Evolutionary conservation across 2,888 invertebrate genomes (phyloP).

Genomic region (Antheraea yamamai): DNA sequence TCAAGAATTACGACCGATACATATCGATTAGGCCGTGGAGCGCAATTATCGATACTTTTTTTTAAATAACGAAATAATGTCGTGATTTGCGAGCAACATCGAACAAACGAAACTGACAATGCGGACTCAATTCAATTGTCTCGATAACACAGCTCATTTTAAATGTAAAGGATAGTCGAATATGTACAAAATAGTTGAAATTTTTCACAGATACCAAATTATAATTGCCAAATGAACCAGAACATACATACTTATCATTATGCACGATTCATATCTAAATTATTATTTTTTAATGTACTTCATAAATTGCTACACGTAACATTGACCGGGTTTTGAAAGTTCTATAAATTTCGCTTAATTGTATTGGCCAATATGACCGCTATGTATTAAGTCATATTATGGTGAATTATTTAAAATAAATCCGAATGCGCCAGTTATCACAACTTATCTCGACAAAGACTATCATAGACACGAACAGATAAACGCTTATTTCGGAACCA

Average conservation of each 20-base stretch:
- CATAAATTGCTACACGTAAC: conserved; percentile 54
- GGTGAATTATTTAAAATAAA: neutral
- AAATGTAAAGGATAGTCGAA: neutral
- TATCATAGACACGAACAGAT: neutral
- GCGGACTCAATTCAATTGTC: neutral
- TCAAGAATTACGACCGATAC: neutral
- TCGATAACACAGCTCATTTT: neutral
- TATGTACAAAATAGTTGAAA: conserved; percentile 5
- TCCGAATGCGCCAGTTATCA: neutral
- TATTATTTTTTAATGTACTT: conserved; percentile 44
- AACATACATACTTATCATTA: conserved; percentile 51
- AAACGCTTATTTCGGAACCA: neutral
- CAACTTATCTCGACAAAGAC: neutral
- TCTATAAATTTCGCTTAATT: neutral
- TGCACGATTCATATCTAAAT: conserved; percentile 56
- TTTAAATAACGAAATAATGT: neutral
- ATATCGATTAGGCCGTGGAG: neutral
- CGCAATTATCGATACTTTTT: conserved; percentile 1
- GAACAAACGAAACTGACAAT: neutral
- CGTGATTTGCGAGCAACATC: neutral
- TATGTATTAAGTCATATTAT: neutral
- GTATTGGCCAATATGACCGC: neutral
- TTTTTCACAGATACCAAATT: conserved; percentile 11
- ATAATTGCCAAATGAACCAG: conserved; percentile 48
- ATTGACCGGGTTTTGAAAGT: conserved; percentile 52